These are phyloP conservation scores for Macropus fuliginosus DNA, from an alignment of 2,797 vertebrate species.

Conservation along the genomic window DNA sequence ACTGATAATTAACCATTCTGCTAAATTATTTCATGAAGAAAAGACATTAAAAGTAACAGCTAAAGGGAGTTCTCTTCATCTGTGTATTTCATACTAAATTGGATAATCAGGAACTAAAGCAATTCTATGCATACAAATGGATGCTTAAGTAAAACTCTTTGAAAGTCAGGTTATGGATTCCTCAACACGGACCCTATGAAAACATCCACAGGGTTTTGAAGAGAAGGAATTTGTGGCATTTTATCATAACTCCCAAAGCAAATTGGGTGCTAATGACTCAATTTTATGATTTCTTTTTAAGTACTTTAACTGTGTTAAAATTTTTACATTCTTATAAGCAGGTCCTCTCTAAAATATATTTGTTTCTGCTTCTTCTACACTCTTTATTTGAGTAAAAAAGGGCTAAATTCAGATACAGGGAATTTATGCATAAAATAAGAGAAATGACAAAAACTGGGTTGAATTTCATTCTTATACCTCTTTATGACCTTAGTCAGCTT, in stretches of 20 bases:
- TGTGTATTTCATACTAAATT: constrained; percentile 43
- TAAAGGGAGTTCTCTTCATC: constrained; percentile 24
- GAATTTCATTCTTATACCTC: neutral
- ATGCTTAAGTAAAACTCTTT: constrained; percentile 26
- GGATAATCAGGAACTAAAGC: constrained; percentile 9
- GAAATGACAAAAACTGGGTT: neutral
- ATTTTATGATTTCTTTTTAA: constrained; percentile 38
- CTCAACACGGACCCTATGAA: neutral
- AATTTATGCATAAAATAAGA: neutral
- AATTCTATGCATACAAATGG: constrained; percentile 18
- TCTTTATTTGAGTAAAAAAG: neutral
- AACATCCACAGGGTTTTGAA: constrained; percentile 31
- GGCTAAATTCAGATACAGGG: neutral
- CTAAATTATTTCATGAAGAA: constrained; percentile 42
- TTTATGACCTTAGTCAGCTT: neutral
- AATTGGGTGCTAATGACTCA: neutral
- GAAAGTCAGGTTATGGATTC: constrained; percentile 3
- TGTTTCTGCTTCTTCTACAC: neutral
- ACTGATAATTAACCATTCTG: constrained; percentile 34
- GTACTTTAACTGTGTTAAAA: constrained; percentile 11
- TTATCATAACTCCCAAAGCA: neutral
- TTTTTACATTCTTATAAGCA: constrained; percentile 7
- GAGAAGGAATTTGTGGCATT: neutral
- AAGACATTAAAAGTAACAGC: constrained; percentile 40
- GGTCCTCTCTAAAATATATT: constrained; percentile 31